phyloP scores from a whole-genome alignment of 2,797 vertebrate genomes.

The Esox lucius region DNA sequence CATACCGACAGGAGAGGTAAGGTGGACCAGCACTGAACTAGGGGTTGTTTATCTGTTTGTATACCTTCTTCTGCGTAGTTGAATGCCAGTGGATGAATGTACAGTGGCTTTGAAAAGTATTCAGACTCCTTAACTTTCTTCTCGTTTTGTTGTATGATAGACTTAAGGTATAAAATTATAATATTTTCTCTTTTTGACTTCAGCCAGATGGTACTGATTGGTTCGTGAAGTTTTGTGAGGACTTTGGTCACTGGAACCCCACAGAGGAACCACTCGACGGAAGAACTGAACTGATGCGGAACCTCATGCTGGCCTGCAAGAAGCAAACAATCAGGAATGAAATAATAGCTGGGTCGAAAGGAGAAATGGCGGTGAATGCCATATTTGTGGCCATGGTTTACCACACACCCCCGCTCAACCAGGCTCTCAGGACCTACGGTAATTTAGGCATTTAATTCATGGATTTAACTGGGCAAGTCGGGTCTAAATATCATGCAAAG shows the following conservation, averaged over 20 bases:
- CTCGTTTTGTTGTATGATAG: too few species aligned
- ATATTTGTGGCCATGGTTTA: conserved; percentile 97
- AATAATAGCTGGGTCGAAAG: conserved; percentile 84
- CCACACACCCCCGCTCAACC: conserved; percentile 89
- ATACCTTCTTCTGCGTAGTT: neutral
- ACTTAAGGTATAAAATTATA: neutral
- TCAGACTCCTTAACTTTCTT: too few species aligned
- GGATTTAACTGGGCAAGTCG: too few species aligned
- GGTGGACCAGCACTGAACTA: neutral
- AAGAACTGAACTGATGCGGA: conserved; percentile 86
- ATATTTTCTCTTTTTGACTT: neutral
- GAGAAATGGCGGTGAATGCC: conserved; percentile 95
- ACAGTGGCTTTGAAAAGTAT: neutral
- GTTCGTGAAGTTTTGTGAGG: conserved; percentile 82
- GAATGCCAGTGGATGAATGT: conserved; percentile 1
- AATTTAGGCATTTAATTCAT: conserved; percentile 47
- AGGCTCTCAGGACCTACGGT: conserved; percentile 88
- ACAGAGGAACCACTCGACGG: conserved; percentile 81
- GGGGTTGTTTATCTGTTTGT: neutral
- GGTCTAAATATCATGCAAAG: too few species aligned
- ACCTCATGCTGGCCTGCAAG: conserved; percentile 85
- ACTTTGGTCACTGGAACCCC: conserved; percentile 91
- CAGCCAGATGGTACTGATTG: conserved; percentile 62
- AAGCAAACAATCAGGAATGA: conserved; percentile 89
- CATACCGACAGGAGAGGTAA: conserved; percentile 54